Percentiles rank a stretch among this genome's conserved stretches.
Evolutionary conservation across 2,113 vertebrate genomes (phyloP).

Genomic region (Sander lucioperca): DNA sequence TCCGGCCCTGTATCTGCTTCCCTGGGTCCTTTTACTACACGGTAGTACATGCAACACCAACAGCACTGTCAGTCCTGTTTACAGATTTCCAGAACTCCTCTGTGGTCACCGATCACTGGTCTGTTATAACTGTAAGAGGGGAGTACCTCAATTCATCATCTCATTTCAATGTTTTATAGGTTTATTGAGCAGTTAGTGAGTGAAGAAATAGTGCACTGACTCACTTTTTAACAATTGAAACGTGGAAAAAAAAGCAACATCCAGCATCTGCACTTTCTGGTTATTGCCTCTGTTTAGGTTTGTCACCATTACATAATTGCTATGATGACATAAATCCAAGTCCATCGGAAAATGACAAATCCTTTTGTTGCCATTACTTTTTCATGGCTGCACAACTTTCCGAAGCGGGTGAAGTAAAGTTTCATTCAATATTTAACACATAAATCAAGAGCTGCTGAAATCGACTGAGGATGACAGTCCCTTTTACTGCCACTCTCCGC

Average conservation of each 20-base stretch:
- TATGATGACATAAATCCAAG: conserved; percentile 45
- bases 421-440: conserved; percentile 74
- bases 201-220: not conserved
- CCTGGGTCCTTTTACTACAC: not conserved
- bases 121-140: not conserved
- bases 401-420: conserved; percentile 55
- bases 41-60: not conserved
- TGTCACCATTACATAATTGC: conserved; percentile 46
- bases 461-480: conserved; percentile 50
- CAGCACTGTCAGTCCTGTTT: not conserved
- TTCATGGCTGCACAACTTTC: conserved; percentile 68
- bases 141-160: not conserved
- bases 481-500: conserved; percentile 39
- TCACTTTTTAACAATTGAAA: not conserved
- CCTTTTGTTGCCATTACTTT: conserved; percentile 79
- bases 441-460: conserved; percentile 59
- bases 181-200: not conserved
- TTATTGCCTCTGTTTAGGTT: not conserved
- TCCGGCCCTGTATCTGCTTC: not conserved
- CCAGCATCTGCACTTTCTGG: not conserved
- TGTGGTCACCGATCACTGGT: conserved; percentile 6
- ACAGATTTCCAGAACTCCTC: not conserved
- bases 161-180: not conserved
- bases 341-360: conserved; percentile 59
- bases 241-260: not conserved